Conservation (phyloP, 2,888 invertebrate species). For the Osmoderma eremita region DNA sequence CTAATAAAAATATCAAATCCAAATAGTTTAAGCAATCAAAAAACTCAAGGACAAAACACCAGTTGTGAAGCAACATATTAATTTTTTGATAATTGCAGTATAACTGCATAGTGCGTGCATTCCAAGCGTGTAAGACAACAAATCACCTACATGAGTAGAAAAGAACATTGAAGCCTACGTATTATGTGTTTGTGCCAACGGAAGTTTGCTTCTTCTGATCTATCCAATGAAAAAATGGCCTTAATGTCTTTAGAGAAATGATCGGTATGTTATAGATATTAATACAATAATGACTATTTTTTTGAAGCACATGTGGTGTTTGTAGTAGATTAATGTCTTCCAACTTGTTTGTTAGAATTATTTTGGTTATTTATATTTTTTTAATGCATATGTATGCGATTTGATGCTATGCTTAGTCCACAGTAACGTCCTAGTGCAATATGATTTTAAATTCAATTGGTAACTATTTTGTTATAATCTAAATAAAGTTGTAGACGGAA, state of each 20-base stretch:
- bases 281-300: constrained; percentile 58
- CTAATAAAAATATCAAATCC: not conserved
- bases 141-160: constrained; percentile 11
- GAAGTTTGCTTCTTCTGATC: constrained; percentile 39
- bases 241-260: constrained; percentile 54
- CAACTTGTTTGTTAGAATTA: constrained; percentile 52
- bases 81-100: constrained; percentile 10
- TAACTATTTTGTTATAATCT: constrained; percentile 24
- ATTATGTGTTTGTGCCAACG: constrained; percentile 51
- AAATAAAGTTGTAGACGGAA: not conserved
- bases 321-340: constrained; percentile 58
- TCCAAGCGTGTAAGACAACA: constrained; percentile 36
- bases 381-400: not conserved
- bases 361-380: constrained; percentile 43
- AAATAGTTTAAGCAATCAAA: constrained; percentile 23
- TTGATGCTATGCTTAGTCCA: constrained; percentile 5
- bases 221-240: constrained; percentile 61
- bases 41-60: constrained; percentile 29
- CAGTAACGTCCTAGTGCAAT: constrained; percentile 26
- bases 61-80: constrained; percentile 30
- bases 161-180: constrained; percentile 35
- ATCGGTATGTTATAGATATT: constrained; percentile 55
- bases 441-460: constrained; percentile 11
- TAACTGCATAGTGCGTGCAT: constrained; percentile 36
- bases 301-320: constrained; percentile 52